Evolutionary conservation across 2,113 vertebrate species (phyloP).

Genomic region (Chaetops frenatus): DNA sequence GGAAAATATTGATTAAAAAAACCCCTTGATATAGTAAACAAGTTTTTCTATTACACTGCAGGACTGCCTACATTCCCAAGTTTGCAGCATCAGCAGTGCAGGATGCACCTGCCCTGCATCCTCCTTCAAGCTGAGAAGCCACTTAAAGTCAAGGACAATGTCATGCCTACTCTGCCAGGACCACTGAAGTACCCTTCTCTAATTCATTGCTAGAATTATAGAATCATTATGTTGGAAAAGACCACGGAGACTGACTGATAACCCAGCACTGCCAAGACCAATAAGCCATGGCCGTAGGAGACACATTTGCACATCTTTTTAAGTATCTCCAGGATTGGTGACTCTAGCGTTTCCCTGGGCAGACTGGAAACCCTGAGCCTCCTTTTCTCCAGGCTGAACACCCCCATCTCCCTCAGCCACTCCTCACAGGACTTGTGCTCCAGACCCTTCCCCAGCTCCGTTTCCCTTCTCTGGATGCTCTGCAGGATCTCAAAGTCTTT

Average conservation of each 20-base stretch:
- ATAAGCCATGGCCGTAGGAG: background rate
- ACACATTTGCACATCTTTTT: background rate
- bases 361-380: background rate
- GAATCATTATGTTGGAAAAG: background rate
- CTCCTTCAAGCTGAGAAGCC: background rate
- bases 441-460: background rate
- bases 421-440: background rate
- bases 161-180: background rate
- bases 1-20: background rate
- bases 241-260: background rate
- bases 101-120: background rate
- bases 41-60: background rate
- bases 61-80: background rate
- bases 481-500: background rate
- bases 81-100: background rate
- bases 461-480: fast-evolving
- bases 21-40: background rate
- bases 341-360: background rate
- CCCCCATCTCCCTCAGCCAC: fast-evolving
- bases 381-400: background rate
- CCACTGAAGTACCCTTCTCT: background rate
- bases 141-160: background rate
- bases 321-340: fast-evolving
- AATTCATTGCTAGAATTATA: background rate
- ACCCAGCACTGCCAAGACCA: background rate